Evolutionary conservation across 2,888 invertebrate genomes (phyloP).

Genomic region (Thymelicus sylvestris): DNA sequence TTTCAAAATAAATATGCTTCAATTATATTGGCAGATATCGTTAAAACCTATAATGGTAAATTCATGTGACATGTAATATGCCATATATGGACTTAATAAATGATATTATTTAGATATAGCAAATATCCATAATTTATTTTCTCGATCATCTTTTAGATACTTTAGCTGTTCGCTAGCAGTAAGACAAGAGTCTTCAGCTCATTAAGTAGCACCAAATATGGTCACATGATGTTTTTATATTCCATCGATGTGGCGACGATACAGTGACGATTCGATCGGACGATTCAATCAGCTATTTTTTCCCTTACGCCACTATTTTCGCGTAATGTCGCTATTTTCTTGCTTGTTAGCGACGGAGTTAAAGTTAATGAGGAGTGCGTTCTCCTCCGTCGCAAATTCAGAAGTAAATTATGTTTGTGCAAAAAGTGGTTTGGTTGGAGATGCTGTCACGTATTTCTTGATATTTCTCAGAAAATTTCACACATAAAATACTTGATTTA

Average conservation of each 20-base stretch:
- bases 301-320: conserved; percentile 33
- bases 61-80: too few relatives aligned
- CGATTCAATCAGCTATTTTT: conserved; percentile 47
- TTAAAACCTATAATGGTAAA: too few relatives aligned
- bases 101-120: too few relatives aligned
- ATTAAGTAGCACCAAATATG: conserved; percentile 70
- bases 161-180: conserved; percentile 4
- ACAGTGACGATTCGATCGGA: conserved; percentile 48
- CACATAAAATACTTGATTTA: background rate
- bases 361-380: conserved; percentile 22
- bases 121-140: too few relatives aligned
- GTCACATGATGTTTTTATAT: conserved; percentile 56
- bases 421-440: conserved; percentile 14
- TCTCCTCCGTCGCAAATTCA: conserved; percentile 25
- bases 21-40: too few relatives aligned
- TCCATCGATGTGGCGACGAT: conserved; percentile 45
- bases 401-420: conserved; percentile 26
- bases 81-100: too few relatives aligned
- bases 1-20: too few relatives aligned
- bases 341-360: conserved; percentile 31
- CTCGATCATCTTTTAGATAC: background rate
- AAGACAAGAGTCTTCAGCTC: conserved; percentile 56
- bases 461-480: background rate
- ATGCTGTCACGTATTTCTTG: background rate
- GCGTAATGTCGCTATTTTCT: conserved; percentile 31